phyloP scores from a whole-genome alignment of 2,113 vertebrate genomes.

The Carettochelys insculpta region DNA sequence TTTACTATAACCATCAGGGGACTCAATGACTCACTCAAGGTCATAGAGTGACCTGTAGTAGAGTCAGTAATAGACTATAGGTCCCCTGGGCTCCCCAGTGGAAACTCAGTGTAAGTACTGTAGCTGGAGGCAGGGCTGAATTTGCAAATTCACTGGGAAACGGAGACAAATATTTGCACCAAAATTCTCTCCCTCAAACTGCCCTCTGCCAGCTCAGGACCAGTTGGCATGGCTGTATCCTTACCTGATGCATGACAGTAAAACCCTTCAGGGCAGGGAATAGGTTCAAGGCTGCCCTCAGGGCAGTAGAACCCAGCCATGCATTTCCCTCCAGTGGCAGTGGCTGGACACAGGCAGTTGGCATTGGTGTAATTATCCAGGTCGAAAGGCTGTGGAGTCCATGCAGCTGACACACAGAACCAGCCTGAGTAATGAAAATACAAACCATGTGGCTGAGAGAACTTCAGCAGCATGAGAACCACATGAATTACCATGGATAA shows the following conservation, averaged over 20 bases:
- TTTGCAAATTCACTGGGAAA: not conserved
- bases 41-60: not conserved
- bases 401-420: conserved; percentile 93
- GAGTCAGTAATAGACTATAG: not conserved
- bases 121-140: not conserved
- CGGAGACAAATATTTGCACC: not conserved
- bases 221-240: not conserved
- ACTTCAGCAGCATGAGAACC: not conserved
- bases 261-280: conserved; percentile 80
- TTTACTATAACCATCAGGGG: not conserved
- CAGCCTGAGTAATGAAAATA: conserved; percentile 79
- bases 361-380: conserved; percentile 94
- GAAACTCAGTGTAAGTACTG: not conserved
- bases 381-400: conserved; percentile 91
- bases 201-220: not conserved
- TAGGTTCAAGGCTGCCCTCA: conserved; percentile 84
- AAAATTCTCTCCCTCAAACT: not conserved
- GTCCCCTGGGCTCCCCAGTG: not conserved
- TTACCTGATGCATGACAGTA: conserved; percentile 89
- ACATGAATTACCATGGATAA: rapidly evolving
- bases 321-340: conserved; percentile 90
- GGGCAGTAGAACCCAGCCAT: conserved; percentile 88
- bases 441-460: not conserved
- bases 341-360: conserved; percentile 93
- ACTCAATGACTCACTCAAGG: not conserved